Conservation (phyloP, 2,113 vertebrate genomes). For the Romanogobio albipinnatus region DNA sequence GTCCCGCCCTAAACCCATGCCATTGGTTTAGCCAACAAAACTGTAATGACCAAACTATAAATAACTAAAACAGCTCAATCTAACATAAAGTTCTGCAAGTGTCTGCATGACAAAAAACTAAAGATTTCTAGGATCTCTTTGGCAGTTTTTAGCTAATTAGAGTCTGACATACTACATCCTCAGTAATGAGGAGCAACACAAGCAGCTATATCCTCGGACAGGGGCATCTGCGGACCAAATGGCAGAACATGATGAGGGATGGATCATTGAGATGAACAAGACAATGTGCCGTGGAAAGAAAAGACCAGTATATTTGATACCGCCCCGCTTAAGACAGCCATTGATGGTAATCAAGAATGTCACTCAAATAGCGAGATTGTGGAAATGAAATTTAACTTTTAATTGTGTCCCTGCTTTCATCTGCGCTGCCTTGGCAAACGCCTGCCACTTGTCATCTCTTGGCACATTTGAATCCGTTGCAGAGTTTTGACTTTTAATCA, state of each 20-base stretch:
- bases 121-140: background rate
- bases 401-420: slow-evolving; percentile 48
- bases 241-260: slow-evolving; percentile 51
- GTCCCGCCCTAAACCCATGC: background rate
- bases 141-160: background rate
- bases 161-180: slow-evolving; percentile 25
- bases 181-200: slow-evolving; percentile 26
- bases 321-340: background rate
- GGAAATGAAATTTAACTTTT: slow-evolving; percentile 45
- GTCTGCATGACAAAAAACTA: background rate
- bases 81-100: background rate
- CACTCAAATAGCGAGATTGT: slow-evolving; percentile 43
- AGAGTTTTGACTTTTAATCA: slow-evolving; percentile 48
- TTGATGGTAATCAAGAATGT: slow-evolving; percentile 51
- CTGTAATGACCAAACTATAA: background rate
- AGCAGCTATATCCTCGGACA: slow-evolving; percentile 42
- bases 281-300: slow-evolving; percentile 41
- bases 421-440: slow-evolving; percentile 41
- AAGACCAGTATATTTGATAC: slow-evolving; percentile 31
- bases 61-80: background rate
- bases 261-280: slow-evolving; percentile 44
- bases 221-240: slow-evolving; percentile 60
- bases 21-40: background rate
- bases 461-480: slow-evolving; percentile 22
- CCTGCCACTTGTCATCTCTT: slow-evolving; percentile 42